Conservation (phyloP, 2,113 vertebrate species). For the Raja brachyura region DNA sequence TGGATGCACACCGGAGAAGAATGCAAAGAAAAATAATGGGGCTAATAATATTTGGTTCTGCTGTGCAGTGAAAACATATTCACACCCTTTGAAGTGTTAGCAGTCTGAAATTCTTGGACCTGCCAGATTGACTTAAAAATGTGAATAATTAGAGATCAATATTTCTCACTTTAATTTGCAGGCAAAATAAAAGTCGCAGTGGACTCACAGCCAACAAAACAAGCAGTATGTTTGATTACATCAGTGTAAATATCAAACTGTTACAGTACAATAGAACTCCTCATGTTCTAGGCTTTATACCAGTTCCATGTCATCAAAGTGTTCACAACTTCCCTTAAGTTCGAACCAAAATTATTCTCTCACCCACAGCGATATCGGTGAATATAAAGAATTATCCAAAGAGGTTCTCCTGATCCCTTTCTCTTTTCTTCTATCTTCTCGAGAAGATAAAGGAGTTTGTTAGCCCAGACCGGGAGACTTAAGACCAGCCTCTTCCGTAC, state of each 20-base stretch:
- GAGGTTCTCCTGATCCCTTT: not conserved
- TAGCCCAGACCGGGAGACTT: no score
- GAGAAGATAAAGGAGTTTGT: no score
- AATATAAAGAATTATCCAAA: not conserved
- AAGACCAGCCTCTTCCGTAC: no score
- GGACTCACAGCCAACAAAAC: not conserved
- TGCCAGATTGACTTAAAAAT: not conserved
- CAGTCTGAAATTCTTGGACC: not conserved
- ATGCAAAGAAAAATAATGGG: not conserved
- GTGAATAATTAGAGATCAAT: not conserved
- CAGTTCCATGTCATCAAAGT: not conserved
- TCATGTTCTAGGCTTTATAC: not conserved
- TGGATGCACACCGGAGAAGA: no score
- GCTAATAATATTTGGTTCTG: constrained; percentile 25
- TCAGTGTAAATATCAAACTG: not conserved
- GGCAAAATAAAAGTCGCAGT: not conserved
- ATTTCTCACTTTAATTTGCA: not conserved
- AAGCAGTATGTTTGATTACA: not conserved
- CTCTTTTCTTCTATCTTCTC: no score
- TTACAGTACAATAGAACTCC: not conserved
- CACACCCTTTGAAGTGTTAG: not conserved
- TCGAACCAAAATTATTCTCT: not conserved
- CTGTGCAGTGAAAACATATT: not conserved
- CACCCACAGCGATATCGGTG: not conserved
- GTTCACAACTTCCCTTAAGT: not conserved